A percentile compares a stretch with the other conserved stretches of the same genome.
These are phyloP conservation scores for Craterocephalus amniculus DNA, from an alignment of 2,797 vertebrate species.

Conservation along the genomic window DNA sequence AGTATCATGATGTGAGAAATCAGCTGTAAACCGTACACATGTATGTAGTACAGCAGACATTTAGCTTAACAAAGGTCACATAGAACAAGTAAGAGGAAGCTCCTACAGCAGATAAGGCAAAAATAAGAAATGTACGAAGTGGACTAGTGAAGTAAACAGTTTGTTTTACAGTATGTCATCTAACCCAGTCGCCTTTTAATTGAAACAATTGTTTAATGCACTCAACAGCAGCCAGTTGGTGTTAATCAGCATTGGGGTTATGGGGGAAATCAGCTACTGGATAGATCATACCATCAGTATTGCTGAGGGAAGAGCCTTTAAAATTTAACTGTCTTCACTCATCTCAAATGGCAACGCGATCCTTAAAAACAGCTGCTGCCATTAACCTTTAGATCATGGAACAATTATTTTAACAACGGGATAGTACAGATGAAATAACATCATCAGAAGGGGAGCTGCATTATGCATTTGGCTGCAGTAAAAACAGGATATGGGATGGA, in stretches of 20 bases:
- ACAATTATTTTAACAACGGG: slow-evolving; percentile 8
- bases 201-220: too few relatives aligned
- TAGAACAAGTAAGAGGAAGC: too few relatives aligned
- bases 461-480: background rate
- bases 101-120: too few relatives aligned
- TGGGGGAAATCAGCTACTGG: background rate
- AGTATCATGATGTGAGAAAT: too few relatives aligned
- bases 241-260: background rate
- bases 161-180: too few relatives aligned
- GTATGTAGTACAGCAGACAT: too few relatives aligned
- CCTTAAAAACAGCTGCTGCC: slow-evolving; percentile 12
- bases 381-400: slow-evolving; percentile 21
- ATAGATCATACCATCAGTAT: background rate
- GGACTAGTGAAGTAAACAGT: too few relatives aligned
- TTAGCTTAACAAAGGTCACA: too few relatives aligned
- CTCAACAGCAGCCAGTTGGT: too few relatives aligned
- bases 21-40: too few relatives aligned
- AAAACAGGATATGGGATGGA: background rate
- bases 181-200: too few relatives aligned
- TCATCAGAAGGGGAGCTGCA: background rate
- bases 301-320: background rate
- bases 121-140: too few relatives aligned
- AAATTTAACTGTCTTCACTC: slow-evolving; percentile 1
- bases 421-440: background rate
- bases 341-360: background rate